phyloP scores from a whole-genome alignment of 2,113 vertebrate species.

The Onychostoma macrolepis region DNA sequence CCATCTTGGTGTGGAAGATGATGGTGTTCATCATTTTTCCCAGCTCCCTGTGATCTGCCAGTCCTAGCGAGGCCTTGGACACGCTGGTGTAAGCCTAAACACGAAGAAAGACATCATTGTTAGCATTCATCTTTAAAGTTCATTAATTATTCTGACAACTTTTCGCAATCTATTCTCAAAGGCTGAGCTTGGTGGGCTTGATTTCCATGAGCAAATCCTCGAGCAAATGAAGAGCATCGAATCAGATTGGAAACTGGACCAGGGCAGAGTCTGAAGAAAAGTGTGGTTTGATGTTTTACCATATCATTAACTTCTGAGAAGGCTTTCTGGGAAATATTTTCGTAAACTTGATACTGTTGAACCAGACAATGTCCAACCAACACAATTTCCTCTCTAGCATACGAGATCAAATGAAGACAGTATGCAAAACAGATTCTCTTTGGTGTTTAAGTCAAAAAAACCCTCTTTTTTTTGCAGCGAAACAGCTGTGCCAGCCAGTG shows the following conservation, averaged over 20 bases:
- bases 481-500: slow-evolving; percentile 22
- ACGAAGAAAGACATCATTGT: slow-evolving; percentile 7
- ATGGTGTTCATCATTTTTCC: slow-evolving; percentile 99
- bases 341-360: slow-evolving; percentile 58
- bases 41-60: slow-evolving; percentile 96
- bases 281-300: slow-evolving; percentile 54
- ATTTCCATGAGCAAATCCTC: slow-evolving; percentile 26
- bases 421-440: slow-evolving; percentile 40
- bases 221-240: slow-evolving; percentile 32
- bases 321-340: slow-evolving; percentile 60
- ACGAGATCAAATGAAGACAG: slow-evolving; percentile 36
- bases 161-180: neutral
- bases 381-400: slow-evolving; percentile 37
- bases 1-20: slow-evolving; percentile 99
- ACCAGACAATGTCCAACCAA: slow-evolving; percentile 52
- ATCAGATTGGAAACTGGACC: slow-evolving; percentile 48
- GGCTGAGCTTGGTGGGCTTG: neutral
- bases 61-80: slow-evolving; percentile 93
- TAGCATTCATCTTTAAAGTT: neutral
- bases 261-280: slow-evolving; percentile 21
- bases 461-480: neutral
- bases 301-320: slow-evolving; percentile 57
- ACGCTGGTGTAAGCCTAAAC: slow-evolving; percentile 95
- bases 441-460: slow-evolving; percentile 2
- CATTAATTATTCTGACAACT: slow-evolving; percentile 28